These are phyloP conservation scores for Neolamprologus tretocephalus DNA, from an alignment of 2,113 vertebrate species.

Conservation along the genomic window DNA sequence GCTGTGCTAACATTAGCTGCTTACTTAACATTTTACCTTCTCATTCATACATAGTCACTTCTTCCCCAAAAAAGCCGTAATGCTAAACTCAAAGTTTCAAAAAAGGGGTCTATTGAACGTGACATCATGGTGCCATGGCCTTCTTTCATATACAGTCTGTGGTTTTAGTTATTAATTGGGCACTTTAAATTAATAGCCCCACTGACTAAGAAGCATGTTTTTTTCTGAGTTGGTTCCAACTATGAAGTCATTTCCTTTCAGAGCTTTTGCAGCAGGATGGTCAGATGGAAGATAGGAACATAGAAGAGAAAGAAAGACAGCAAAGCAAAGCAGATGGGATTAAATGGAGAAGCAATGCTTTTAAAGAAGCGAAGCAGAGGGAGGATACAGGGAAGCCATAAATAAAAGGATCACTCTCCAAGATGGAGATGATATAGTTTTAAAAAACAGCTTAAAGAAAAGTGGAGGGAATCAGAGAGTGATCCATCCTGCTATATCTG, in stretches of 20 bases:
- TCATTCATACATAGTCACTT: background rate
- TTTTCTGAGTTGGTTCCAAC: background rate
- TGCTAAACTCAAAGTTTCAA: background rate
- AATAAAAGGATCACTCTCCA: slow-evolving; percentile 24
- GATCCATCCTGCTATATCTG: background rate
- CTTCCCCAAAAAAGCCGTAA: background rate
- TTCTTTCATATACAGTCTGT: background rate
- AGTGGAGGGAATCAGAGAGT: slow-evolving; percentile 13
- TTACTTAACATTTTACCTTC: background rate
- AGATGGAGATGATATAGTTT: slow-evolving; percentile 10
- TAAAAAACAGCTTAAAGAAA: slow-evolving; percentile 17
- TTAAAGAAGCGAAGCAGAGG: background rate
- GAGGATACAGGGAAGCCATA: background rate
- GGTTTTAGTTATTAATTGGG: background rate
- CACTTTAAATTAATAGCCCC: background rate
- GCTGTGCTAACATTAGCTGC: background rate
- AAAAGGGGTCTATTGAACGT: background rate
- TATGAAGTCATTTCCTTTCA: background rate
- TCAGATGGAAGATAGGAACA: background rate
- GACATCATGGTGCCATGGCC: background rate
- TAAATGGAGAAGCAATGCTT: background rate
- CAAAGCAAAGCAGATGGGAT: background rate
- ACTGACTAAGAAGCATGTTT: background rate
- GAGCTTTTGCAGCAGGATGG: background rate
- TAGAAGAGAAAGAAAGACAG: background rate